These are phyloP conservation scores for Orgyia antiqua DNA, from an alignment of 2,888 invertebrate genomes.

Conservation along the genomic window DNA sequence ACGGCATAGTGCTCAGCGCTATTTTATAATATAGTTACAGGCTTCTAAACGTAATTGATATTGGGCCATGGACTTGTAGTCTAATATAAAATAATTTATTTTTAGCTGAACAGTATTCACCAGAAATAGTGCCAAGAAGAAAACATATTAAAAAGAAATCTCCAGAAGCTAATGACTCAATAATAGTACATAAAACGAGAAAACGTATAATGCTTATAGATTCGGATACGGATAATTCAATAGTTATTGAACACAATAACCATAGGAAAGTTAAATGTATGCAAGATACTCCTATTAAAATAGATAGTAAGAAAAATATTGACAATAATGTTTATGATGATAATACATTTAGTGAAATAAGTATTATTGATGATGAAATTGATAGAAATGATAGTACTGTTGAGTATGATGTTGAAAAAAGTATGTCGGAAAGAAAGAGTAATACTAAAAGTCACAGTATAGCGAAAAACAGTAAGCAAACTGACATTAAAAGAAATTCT, in stretches of 20 bases:
- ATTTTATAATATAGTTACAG: too few species aligned
- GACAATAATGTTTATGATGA: constrained; percentile 18
- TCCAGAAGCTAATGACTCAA: constrained; percentile 33
- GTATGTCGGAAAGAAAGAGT: constrained; percentile 7
- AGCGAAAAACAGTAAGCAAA: too few species aligned
- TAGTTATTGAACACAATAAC: constrained; percentile 51
- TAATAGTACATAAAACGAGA: constrained; percentile 39
- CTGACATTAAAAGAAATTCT: constrained; percentile 1
- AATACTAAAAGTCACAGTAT: too few species aligned
- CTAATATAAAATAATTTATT: too few species aligned
- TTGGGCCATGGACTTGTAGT: too few species aligned
- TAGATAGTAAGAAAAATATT: constrained; percentile 15
- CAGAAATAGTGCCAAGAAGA: constrained; percentile 52
- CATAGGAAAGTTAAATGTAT: constrained; percentile 49
- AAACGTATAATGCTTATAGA: constrained; percentile 56
- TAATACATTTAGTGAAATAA: constrained; percentile 7
- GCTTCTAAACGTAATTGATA: too few species aligned
- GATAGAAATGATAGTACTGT: constrained; percentile 8
- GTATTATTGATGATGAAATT: constrained; percentile 16
- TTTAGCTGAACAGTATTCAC: constrained; percentile 44
- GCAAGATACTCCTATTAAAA: constrained; percentile 58
- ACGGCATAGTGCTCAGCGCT: too few species aligned
- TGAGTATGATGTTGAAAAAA: constrained; percentile 7
- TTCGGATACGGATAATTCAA: constrained; percentile 65
- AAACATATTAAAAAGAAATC: constrained; percentile 33